Conservation (phyloP, 2,113 vertebrate genomes). For the Axis porcinus region DNA sequence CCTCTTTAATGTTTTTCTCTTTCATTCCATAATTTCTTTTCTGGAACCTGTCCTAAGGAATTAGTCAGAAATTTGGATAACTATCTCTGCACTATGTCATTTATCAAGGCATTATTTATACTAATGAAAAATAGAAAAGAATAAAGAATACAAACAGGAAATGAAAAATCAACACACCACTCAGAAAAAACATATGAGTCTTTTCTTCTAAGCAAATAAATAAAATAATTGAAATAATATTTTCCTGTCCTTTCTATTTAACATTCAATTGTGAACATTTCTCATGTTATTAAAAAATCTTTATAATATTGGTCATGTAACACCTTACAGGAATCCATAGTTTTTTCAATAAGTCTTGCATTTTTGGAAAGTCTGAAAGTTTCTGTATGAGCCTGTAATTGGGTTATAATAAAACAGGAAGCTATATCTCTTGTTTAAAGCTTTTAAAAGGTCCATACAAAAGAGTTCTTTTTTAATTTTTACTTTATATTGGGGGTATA, state of each 20-base stretch:
- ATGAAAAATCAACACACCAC: not conserved
- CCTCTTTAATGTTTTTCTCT: not conserved
- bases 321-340: not conserved
- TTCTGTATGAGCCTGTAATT: not conserved
- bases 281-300: not conserved
- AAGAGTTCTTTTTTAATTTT: not conserved
- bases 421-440: not conserved
- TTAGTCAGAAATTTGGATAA: conserved; percentile 17
- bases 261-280: not conserved
- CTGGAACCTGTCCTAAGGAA: not conserved
- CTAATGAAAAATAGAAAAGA: not conserved
- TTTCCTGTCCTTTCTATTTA: not conserved
- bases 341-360: not conserved
- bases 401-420: not conserved
- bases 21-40: not conserved
- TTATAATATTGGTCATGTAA: not conserved
- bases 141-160: conserved; percentile 6
- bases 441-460: not conserved
- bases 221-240: not conserved
- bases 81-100: not conserved
- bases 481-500: not conserved
- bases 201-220: not conserved
- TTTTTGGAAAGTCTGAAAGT: not conserved
- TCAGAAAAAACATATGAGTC: not conserved
- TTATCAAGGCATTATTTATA: not conserved